Base-by-base conservation (phyloP, 1,140 invertebrate species). In the Orius insidiosus region DNA sequence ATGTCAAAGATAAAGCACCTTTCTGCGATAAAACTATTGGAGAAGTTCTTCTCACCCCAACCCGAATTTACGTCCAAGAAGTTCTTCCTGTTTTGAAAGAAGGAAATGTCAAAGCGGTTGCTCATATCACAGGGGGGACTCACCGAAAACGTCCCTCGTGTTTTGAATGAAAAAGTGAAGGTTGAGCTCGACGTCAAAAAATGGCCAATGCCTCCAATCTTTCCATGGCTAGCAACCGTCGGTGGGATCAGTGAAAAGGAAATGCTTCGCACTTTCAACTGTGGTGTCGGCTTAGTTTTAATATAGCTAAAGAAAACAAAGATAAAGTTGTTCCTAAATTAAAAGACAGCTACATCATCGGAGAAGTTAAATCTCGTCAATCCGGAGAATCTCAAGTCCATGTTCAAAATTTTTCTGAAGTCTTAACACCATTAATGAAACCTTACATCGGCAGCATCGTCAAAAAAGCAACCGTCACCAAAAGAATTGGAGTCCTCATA, bases 71-170 rank as follows among this genome's bases (percentile, higher is more conserved):
- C 67, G 78, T 85, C 1, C 72, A 78, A 55, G 68, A 70, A 14
- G 64, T 96, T 7, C 60, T 88, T 24, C 72, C 78, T 2, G 71
- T 81, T 10, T 62, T 96, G 7, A 70, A 69, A 49, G 66, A 70
- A 9, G 77, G 79, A 30, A 66, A 73, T 24, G 69, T 97, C 1
- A 94, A 94, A 67, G 90, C 79, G 2, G 76, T 89, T 52, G 88
- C 88, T 8, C 93, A 98, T 61, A 88, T 98, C 43, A 98, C 94
- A 2, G 94, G 94, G 13, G 15, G 94, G 94, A 5, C 65, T 98
- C 7, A 64, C 74, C 0, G 88, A 95, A 66, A 98, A 98, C 65
- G 78, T 97, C 53, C 87, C 88, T 0, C 67, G 93, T 47, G 70
- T 89, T 45, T 66, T 92, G 44, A 79, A 82, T 0, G 56, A 69